A percentile compares a stretch with the other conserved stretches of the same genome.
Evolutionary conservation across 2,113 vertebrate genomes (phyloP).

Genomic region (Pagrus major): DNA sequence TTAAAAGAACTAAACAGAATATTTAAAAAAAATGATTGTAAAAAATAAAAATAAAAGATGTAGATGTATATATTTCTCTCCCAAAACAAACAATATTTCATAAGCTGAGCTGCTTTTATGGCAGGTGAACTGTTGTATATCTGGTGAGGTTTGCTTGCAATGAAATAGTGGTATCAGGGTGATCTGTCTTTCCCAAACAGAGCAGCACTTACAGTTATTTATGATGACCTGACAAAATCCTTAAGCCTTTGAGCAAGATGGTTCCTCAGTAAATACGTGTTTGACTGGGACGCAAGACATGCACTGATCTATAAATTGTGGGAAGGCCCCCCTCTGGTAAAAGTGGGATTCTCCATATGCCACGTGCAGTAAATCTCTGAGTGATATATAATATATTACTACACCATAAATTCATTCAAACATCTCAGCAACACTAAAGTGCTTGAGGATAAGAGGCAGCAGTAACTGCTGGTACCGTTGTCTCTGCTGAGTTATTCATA

Average conservation of each 20-base stretch:
- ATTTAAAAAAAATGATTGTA: not conserved
- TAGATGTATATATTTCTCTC: not conserved
- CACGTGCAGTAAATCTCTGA: slow-evolving; percentile 9
- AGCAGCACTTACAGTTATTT: slow-evolving; percentile 30
- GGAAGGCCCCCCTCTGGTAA: not conserved
- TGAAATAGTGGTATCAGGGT: not conserved
- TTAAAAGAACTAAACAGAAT: not conserved
- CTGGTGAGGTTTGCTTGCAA: not conserved
- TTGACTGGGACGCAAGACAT: slow-evolving; percentile 18
- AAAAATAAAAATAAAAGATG: no score
- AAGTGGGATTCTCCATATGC: not conserved
- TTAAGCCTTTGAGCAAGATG: not conserved
- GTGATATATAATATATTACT: not conserved
- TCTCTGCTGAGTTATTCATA: slow-evolving; percentile 3
- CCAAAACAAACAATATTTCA: not conserved
- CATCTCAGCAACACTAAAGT: slow-evolving; percentile 1
- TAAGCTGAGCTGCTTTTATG: not conserved
- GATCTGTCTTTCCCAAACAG: slow-evolving; percentile 9
- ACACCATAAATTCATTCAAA: not conserved
- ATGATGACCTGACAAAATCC: slow-evolving; percentile 11
- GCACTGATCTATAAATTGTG: slow-evolving; percentile 36
- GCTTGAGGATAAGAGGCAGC: slow-evolving; percentile 26
- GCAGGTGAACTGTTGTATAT: not conserved
- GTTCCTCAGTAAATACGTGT: not conserved
- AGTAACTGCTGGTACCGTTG: slow-evolving; percentile 13